phyloP scores from a whole-genome alignment of 2,113 vertebrate species.

The Boulengerochromis microlepis region DNA sequence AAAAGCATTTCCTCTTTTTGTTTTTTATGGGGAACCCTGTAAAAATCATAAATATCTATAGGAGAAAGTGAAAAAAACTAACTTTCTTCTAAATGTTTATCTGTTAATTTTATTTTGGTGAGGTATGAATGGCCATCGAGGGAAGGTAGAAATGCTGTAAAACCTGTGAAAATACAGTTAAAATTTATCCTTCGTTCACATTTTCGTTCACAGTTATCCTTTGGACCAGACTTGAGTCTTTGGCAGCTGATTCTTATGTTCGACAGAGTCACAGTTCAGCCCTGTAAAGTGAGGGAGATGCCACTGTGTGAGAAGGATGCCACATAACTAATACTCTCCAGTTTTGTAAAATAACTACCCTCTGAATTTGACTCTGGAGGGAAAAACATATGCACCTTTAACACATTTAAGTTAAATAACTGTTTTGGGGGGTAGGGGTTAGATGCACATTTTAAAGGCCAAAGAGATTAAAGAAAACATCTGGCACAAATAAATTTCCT shows the following conservation, averaged over 20 bases:
- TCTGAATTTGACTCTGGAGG: neutral
- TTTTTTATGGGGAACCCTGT: neutral
- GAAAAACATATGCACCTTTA: neutral
- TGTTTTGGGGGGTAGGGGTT: neutral
- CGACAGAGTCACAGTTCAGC: neutral
- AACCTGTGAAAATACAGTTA: neutral
- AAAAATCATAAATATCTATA: neutral
- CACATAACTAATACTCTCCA: neutral
- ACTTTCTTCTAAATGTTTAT: neutral
- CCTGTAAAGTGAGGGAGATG: neutral
- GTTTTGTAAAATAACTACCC: neutral
- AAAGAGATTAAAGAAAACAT: neutral
- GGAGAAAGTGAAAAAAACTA: neutral
- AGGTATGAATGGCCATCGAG: neutral
- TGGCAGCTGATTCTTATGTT: neutral
- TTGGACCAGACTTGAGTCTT: neutral
- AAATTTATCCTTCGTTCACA: neutral
- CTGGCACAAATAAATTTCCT: neutral
- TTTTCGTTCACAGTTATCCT: neutral
- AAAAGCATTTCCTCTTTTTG: neutral
- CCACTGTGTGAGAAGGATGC: neutral
- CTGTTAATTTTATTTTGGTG: neutral
- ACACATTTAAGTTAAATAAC: neutral
- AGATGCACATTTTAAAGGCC: neutral
- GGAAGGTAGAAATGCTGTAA: neutral